Evolutionary conservation across 2,797 vertebrate genomes (phyloP).

Genomic region (Gastrophryne carolinensis): DNA sequence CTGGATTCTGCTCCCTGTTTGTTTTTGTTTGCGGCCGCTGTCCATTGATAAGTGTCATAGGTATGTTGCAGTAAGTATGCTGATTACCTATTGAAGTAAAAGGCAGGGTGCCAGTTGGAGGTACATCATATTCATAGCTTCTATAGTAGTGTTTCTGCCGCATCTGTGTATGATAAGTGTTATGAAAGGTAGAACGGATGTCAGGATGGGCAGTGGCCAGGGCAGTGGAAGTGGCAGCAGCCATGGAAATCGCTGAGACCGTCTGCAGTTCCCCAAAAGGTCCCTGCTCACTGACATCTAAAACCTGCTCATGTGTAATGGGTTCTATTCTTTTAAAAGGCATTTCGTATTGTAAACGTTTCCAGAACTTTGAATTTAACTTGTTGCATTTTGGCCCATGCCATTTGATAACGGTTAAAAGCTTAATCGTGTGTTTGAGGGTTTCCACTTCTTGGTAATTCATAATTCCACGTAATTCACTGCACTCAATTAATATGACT

Average conservation of each 20-base stretch:
- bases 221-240: conserved; percentile 93
- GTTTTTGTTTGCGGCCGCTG: conserved; percentile 93
- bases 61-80: conserved; percentile 99
- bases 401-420: conserved; percentile 97
- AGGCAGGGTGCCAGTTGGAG: conserved; percentile 91
- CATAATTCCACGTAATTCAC: conserved; percentile 94
- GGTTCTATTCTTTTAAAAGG: conserved; percentile 94
- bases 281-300: conserved; percentile 95
- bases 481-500: conserved; percentile 97
- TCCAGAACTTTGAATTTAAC: conserved; percentile 98
- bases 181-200: conserved; percentile 94
- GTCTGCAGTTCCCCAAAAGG: conserved; percentile 98
- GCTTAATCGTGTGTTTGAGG: conserved; percentile 96
- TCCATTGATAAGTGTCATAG: conserved; percentile 96
- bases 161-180: conserved; percentile 96
- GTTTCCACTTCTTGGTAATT: conserved; percentile 99
- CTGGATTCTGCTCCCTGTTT: conserved; percentile 90
- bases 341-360: conserved; percentile 99
- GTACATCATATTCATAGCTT: conserved; percentile 94
- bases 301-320: conserved; percentile 88
- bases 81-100: conserved; percentile 94
- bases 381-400: conserved; percentile 94
- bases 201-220: conserved; percentile 96
- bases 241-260: conserved; percentile 97
- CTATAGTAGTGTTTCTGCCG: conserved; percentile 99